Evolutionary conservation across 2,797 vertebrate genomes (phyloP).

Genomic region (Gephyroberyx darwinii): DNA sequence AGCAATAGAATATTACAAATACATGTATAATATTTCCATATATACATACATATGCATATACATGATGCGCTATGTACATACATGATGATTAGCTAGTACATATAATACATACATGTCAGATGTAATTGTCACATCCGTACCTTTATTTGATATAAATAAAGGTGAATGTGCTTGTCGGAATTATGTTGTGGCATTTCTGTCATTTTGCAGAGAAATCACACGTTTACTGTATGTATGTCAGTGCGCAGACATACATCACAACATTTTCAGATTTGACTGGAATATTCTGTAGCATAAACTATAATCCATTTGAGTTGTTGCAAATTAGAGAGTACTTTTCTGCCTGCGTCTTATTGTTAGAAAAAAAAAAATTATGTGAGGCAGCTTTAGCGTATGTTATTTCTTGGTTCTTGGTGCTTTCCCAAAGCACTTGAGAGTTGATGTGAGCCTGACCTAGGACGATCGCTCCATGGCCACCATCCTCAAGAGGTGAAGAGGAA

Average conservation of each 20-base stretch:
- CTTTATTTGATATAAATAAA: conserved; percentile 69
- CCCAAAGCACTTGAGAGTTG: background rate
- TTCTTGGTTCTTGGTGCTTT: background rate
- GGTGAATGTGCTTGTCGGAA: conserved; percentile 49
- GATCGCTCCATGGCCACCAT: conserved; percentile 15
- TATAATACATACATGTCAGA: conserved; percentile 51
- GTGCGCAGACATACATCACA: conserved; percentile 57
- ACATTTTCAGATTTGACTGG: conserved; percentile 28
- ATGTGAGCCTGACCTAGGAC: conserved; percentile 14
- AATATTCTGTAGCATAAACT: conserved; percentile 6
- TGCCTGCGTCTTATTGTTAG: background rate
- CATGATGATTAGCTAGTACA: conserved; percentile 51
- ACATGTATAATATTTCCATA: conserved; percentile 19
- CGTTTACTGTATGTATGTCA: conserved; percentile 59
- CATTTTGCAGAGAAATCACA: conserved; percentile 49
- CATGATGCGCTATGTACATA: conserved; percentile 40
- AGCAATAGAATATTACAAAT: conserved; percentile 15
- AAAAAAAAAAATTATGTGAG: background rate
- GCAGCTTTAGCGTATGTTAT: background rate
- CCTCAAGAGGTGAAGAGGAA: conserved; percentile 19
- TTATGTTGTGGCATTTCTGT: conserved; percentile 6
- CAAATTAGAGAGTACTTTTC: background rate
- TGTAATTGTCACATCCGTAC: conserved; percentile 41
- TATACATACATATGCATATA: conserved; percentile 35
- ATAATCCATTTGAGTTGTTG: background rate